Base-by-base conservation (phyloP, 2,113 vertebrate species). In the Aspiorhynchus laticeps region DNA sequence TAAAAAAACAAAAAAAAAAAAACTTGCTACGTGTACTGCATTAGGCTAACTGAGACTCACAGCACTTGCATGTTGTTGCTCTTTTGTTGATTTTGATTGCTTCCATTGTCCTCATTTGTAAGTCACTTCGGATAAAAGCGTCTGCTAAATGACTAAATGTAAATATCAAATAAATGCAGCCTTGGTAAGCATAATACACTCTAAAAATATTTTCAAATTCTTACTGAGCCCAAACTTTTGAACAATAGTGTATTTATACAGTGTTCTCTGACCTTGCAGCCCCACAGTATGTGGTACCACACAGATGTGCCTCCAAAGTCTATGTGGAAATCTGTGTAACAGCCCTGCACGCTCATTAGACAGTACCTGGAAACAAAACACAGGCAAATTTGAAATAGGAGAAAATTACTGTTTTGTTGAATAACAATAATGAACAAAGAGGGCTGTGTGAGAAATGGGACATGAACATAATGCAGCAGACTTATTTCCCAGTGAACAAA, bases 271-370 rank as follows among this genome's bases (percentile, higher is more conserved):
- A 99, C 98, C 97, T 99, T 99, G 93, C 96, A 96, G 69, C 98
- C 98, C 93, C 97, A 94, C 86, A 98, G 95, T 90, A 99, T 97
- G 91, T 99, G 98, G 91, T 99, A 99, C 98, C 98, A 99, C 82
- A 99, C 98, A 7, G 98, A 99, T n/a, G 98, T 99, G 26, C 98
- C 98, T 76, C 98, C 98, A 9, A 99, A 99, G 93, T 99, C 98
- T 85, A 99, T 97, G 46, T 99, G 98, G 93, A 99, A 99, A 92
- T 99, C 98, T 89, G 98, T 99, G 94, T 98, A 99, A 94, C 97
- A 99, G 91, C 98, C 98, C 93, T 97, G 96, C 85, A 99, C 98
- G 79, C 98, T 99, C 98, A 99, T 99, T 83, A 99, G 93, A 93
- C 98, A 99, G 94, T 99, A 99, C 88, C 98, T 99, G 12, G 65